Base-by-base conservation (phyloP, 2,888 invertebrate genomes). In the Cantharis flavilabris region DNA sequence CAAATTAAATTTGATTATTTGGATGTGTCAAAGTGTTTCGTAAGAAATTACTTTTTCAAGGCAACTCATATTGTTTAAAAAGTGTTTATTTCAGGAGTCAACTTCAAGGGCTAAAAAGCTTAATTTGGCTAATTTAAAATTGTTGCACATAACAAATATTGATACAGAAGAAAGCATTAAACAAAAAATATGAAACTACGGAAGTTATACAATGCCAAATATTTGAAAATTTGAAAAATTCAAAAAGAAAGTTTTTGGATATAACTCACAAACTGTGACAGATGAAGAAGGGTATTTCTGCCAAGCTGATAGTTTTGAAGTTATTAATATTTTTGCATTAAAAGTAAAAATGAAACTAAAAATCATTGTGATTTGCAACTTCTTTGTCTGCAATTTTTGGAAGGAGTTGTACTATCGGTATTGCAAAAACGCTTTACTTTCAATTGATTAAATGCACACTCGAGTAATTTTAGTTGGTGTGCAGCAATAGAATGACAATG, bases 401-500 rank as follows among this genome's bases (percentile, higher is more conserved):
- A 69, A 69, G 69, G 16, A 16, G 28, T 5, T 16, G 2, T 16
- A 18, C 18, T 33, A 69, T 18, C 18, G 26, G 0, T 28, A 14
- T 18, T 49, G 23, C 18, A 23, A 20, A 65, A 65, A 33, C 33
- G 13, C n/a, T 67, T 67, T 67, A 26, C 65, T 67, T 67, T 67
- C 65, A 67, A 67, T 20, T 67, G 23, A 67, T 67, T 67, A 26
- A 69, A 16, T 69, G 30, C 28, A 23, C 33, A 63, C 26, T 64
- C 18, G 62, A 65, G 16, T 16, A 14, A 26, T 30, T 72, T 28
- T 30, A 64, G 76, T 72, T 72, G 28, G 23, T 18, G 62, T 71
- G 9, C 18, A 71, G 26, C 65, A 11, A 49, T 72, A 67, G 16
- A 62, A 75, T 76, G 69, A 72, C 62, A 13, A 76, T 71, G 75